Base-by-base conservation (phyloP, 35 echinoderm and acorn worm genomes). In the Nesometra sesokonis region DNA sequence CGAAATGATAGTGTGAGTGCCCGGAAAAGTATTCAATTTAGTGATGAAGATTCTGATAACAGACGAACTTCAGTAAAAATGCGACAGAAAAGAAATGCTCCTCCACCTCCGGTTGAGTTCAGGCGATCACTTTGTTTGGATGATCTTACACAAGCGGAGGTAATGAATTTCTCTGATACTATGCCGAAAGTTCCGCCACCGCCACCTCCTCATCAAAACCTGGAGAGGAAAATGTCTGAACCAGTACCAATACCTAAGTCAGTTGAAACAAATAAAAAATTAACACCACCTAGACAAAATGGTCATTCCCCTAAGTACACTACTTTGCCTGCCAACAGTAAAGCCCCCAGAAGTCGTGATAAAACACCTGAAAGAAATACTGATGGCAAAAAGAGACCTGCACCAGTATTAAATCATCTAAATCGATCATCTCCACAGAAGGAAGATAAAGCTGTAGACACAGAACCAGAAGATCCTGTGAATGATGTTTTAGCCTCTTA, bases 121-220 rank as follows among this genome's bases (percentile, higher is more conserved):
- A 37, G 81, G 7, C 9, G 81, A 37, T 30, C n/a, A 11, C 34
- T 37, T 83, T 30, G 34, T 23, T 5, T 35, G 81, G 15, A 35
- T 30, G 38, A 37, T 35, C 0, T 37, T 37, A 35, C 34, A 9
- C 5, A 17, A 1, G 34, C 4, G 13, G 34, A 83, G 34, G 11
- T 30, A 11, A 38, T 27, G 9, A 23, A 15, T 36, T 30, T 39
- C 15, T 7, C 81, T 38, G 81, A 83, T 39, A 83, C 34, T 4
- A 83, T 83, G 81, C 81, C 81, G 38, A 83, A 38, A 39, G 17
- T 37, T 5, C 81, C 81, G 15, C 81, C 81, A 37, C 81, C 81
- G 0, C 35, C 35, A 0, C 81, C 81, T 23, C 81, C 81, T 37
- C 81, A 35, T n/a, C 32, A 83, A 8, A 36, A 39, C 35, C 5